Base-by-base conservation (phyloP, 2,888 invertebrate genomes). In the Aleiodes testaceus region DNA sequence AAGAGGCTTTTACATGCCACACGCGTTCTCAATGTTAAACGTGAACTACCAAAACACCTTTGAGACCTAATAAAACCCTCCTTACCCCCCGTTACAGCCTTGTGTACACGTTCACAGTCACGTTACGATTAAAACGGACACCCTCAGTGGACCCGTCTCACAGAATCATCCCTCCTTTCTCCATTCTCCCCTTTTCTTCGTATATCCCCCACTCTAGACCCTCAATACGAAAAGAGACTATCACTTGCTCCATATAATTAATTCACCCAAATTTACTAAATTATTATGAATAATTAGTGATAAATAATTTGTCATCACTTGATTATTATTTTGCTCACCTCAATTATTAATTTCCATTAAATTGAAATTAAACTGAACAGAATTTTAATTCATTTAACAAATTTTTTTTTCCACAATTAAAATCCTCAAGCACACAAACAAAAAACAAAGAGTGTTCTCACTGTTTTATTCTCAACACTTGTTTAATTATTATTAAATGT, bases 41-140 rank as follows among this genome's bases (percentile, higher is more conserved):
- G 26, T 26, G 26, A 36, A 36, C 42, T 36, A 36, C 16, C 16
- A 7, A 36, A 59, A 36, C 59, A 59, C 59, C 59, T 36, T 16
- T 6, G 59, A 59, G 59, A 59, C 9, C 53, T 42, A n/a, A n/a
- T 16, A 59, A 59, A 59, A 36, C 9, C 36, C 36, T 11, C 59
- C 26, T 59, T 16, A 18, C 42, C 59, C 59, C 26, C 26, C 26
- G 0, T 5, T 2, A 3, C 26, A 2, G 2, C 59, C 59, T 36
- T 59, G 59, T 42, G 59, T 71, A 71, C 72, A 71, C 74, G 70
- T 61, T 70, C 75, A 74, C 69, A 72, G 75, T 75, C 74, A 74
- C 72, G 74, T 74, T 69, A 72, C 75, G 75, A 74, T 75, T 75
- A 72, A 75, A 74, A 74, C 72, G 73, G 75, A 74, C 74, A 72